A percentile compares a stretch with the other conserved stretches of the same genome.
phyloP scores from a whole-genome alignment of 92 coral and sea anemone species.

The Phenganax marumi region DNA sequence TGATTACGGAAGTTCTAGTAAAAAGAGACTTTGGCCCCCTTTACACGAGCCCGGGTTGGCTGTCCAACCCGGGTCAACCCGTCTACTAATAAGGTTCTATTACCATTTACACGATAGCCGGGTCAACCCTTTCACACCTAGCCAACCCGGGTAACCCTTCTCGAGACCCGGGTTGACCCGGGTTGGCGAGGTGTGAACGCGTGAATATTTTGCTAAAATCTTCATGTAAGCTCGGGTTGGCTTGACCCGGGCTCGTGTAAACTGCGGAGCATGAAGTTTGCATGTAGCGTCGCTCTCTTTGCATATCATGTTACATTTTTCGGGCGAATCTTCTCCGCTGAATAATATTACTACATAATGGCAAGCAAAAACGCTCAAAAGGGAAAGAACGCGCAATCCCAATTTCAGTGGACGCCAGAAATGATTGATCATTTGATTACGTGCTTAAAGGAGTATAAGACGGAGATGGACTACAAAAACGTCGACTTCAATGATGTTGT shows the following conservation, averaged over 20 bases:
- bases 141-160: slow-evolving; percentile 14
- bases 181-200: not conserved
- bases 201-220: not conserved
- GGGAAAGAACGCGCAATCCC: not conserved
- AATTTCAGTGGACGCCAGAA: not conserved
- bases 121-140: slow-evolving; percentile 5
- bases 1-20: no score
- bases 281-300: not conserved
- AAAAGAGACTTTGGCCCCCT: no score
- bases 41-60: slow-evolving; percentile 19
- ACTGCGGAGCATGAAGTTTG: not conserved
- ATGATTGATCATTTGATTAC: slow-evolving; percentile 22
- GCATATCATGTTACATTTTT: not conserved
- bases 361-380: not conserved
- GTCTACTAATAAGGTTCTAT: not conserved
- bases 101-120: not conserved
- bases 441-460: slow-evolving; percentile 34
- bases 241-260: not conserved
- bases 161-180: slow-evolving; percentile 3
- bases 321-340: not conserved
- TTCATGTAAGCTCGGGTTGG: slow-evolving; percentile 3
- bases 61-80: not conserved
- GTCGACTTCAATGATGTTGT: slow-evolving; percentile 52
- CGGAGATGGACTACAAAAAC: slow-evolving; percentile 44
- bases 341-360: not conserved